Evolutionary conservation across 2,113 vertebrate species (phyloP), one percentile per base, ranked within the genome.

Genomic region (Cynocephalus volans): DNA sequence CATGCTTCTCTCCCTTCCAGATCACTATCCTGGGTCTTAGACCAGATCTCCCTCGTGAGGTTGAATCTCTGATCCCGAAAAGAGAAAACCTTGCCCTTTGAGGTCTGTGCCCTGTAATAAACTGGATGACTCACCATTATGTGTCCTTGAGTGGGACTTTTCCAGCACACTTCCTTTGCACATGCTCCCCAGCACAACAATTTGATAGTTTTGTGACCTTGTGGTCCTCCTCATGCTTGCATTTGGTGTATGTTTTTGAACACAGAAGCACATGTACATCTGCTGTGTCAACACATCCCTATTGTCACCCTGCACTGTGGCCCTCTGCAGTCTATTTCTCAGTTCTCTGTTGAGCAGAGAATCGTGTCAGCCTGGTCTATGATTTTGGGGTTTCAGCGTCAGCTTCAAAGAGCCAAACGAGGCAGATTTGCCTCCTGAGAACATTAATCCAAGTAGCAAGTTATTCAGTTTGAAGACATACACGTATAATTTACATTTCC

Each of bases 391-490:
- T 54, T 50, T 77, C 70, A 45, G 31, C 79, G 69, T 86, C 41
- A 14, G 41, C 64, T 50, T 72, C 19, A n/a, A 77, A 75, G 56
- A 93, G 81, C 85, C 0, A 56, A 94, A 67, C 17, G 72, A 92
- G 50, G 65, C 69, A 69, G 0, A 69, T 87, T 60, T 36, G 58
- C 64, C 75, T 75, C 69, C 56, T 17, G 83, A 89, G 89, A 96
- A 58, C 79, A 72, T 93, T 83, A 88, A 83, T 89, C 77, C 83
- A 94, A 58, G 91, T n/a, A 45, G 88, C 64, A 92, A 70, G 88
- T 92, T 89, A 84, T 83, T 86, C 83, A 64, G 17, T 70, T 87
- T 89, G 83, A 88, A 92, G 93, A 85, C 85, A 58, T 2, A n/a
- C 33, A 54, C 84, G 0, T 94, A 76, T 60, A 75, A 94, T 96